Conservation (phyloP, 1,140 invertebrate genomes). For the Heliconius congener region DNA sequence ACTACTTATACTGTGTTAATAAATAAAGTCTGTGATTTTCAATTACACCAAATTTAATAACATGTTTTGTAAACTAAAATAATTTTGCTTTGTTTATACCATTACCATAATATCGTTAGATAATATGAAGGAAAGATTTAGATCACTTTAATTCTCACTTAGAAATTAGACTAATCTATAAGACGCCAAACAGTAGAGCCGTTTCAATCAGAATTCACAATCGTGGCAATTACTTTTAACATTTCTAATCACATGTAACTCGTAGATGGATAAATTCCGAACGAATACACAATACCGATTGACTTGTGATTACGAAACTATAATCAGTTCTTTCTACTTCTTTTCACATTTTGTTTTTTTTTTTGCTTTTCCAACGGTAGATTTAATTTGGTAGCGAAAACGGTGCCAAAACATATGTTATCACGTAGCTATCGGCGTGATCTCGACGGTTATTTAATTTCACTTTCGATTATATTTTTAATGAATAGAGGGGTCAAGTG, state of each 20-base stretch:
- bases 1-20: conserved; percentile 20
- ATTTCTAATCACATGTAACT: conserved; percentile 33
- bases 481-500: conserved; percentile 69
- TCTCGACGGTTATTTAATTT: conserved; percentile 68
- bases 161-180: conserved; percentile 26
- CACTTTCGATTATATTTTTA: conserved; percentile 73
- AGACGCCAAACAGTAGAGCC: conserved; percentile 12
- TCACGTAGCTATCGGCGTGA: conserved; percentile 58
- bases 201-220: conserved; percentile 36
- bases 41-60: background rate
- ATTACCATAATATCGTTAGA: background rate
- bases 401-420: conserved; percentile 50
- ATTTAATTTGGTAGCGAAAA: conserved; percentile 37
- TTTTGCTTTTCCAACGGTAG: conserved; percentile 29
- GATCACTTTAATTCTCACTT: conserved; percentile 16
- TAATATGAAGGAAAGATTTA: conserved; percentile 8
- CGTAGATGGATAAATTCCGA: conserved; percentile 27
- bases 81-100: background rate
- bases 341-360: conserved; percentile 12
- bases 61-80: background rate
- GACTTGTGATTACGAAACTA: conserved; percentile 37
- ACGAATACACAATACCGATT: conserved; percentile 26
- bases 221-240: conserved; percentile 30
- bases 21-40: background rate
- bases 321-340: conserved; percentile 37